Evolutionary conservation across 2,888 invertebrate species (phyloP), one percentile per base, ranked within the genome.

Genomic region (Podotricha telesiphe): DNA sequence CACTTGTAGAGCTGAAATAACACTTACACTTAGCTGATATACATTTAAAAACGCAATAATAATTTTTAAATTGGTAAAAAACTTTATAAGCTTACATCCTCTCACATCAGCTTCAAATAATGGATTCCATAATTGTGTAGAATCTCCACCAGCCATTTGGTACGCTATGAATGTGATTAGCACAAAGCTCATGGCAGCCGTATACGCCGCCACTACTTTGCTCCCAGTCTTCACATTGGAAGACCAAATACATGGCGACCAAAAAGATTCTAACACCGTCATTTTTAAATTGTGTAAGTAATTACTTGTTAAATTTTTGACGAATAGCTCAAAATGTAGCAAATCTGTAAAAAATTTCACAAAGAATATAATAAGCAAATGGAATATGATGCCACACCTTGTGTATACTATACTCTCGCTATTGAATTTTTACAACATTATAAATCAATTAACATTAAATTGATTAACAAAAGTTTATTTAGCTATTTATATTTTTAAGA

Each of bases 231-330:
- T 96, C 5, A 97, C 94, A 79, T 95, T 95, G 69, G 96, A 95
- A 51, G 96, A 95, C 96, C 97, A 98, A 79, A 98, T 96, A 79
- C 96, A 96, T 69, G 98, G 98, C 7, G 97, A 96, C 97, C 98
- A 98, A 84, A 97, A 98, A 0, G 97, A 96, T 78, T 95, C 93
- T 66, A 97, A 80, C 15, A 96, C 84, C 20, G 95, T 95, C 96
- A 97, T 97, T 81, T 85, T 94, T 59, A 51, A 34, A n/a, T 22
- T 48, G 2, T 22, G 5, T n/a, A 15, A 22, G 20, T 22, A 13
- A 19, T 19, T 13, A 40, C 17, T 40, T 40, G 2, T 8, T 13
- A 5, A 34, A 37, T 20, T 11, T 5, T 58, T 11, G 10, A 11
- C 1, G 0, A 37, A 20, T 53, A n/a, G 8, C 3, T 55, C 17